phyloP scores from a whole-genome alignment of 1,140 invertebrate genomes.

The Dreissena polymorpha region DNA sequence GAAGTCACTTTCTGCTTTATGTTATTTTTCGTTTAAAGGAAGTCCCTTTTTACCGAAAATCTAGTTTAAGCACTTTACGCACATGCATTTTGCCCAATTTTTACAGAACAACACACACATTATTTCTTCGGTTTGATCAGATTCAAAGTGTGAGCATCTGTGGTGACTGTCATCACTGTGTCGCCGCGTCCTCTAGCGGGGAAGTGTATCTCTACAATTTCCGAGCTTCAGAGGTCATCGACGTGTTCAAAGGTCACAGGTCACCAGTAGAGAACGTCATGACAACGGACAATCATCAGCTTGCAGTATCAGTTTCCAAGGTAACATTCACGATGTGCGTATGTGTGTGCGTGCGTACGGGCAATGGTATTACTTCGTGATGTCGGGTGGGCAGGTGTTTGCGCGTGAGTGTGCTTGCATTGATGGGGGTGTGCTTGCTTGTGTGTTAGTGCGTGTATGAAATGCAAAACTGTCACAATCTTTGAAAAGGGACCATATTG shows the following conservation, averaged over 20 bases:
- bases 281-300: conserved; percentile 26
- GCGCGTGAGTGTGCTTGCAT: too few relatives aligned
- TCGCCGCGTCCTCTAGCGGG: conserved; percentile 36
- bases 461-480: too few relatives aligned
- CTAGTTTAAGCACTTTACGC: too few relatives aligned
- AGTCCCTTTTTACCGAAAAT: too few relatives aligned
- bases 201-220: conserved; percentile 53
- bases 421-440: too few relatives aligned
- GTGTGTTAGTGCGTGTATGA: too few relatives aligned
- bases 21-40: too few relatives aligned
- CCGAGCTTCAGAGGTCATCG: conserved; percentile 39
- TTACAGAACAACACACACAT: too few relatives aligned
- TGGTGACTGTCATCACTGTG: conserved; percentile 45
- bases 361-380: neutral
- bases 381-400: too few relatives aligned
- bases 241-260: conserved; percentile 39
- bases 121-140: neutral
- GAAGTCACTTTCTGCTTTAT: too few relatives aligned
- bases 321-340: neutral
- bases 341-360: neutral
- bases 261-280: neutral
- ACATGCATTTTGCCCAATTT: too few relatives aligned
- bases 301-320: conserved; percentile 40
- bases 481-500: too few relatives aligned
- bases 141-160: conserved; percentile 35